Evolutionary conservation across 2,797 vertebrate species (phyloP).

Genomic region (Ctenosaura bakeri): DNA sequence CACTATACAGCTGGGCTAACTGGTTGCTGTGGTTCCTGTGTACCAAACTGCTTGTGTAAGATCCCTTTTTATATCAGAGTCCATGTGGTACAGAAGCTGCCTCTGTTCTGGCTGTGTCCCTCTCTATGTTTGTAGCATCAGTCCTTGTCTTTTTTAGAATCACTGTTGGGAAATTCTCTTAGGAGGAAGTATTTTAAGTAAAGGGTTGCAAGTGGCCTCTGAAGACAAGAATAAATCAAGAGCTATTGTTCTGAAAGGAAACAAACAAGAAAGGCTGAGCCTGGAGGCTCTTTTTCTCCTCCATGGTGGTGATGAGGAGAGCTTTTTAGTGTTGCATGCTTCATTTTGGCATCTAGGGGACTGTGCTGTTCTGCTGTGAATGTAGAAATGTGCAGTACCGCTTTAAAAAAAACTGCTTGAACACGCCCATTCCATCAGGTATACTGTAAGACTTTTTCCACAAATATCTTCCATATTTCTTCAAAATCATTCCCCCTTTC

Average conservation of each 20-base stretch:
- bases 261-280: neutral
- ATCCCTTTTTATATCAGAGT: neutral
- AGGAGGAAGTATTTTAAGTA: neutral
- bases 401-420: neutral
- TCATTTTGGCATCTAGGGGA: neutral
- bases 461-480: too few relatives aligned
- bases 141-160: neutral
- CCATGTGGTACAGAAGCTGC: neutral
- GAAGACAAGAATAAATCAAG: neutral
- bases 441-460: too few relatives aligned
- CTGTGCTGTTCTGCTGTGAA: neutral
- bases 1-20: neutral
- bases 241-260: neutral
- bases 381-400: neutral
- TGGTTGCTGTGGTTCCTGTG: neutral
- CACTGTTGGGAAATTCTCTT: neutral
- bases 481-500: too few relatives aligned
- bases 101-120: neutral
- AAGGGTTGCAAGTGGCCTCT: neutral
- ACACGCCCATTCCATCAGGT: too few relatives aligned
- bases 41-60: neutral
- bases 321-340: neutral
- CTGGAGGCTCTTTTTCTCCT: neutral
- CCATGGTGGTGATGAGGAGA: neutral
- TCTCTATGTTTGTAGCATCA: neutral